A percentile compares a stretch with the other conserved stretches of the same genome.
phyloP scores from a whole-genome alignment of 2,113 vertebrate genomes.

The Pithys albifrons region DNA sequence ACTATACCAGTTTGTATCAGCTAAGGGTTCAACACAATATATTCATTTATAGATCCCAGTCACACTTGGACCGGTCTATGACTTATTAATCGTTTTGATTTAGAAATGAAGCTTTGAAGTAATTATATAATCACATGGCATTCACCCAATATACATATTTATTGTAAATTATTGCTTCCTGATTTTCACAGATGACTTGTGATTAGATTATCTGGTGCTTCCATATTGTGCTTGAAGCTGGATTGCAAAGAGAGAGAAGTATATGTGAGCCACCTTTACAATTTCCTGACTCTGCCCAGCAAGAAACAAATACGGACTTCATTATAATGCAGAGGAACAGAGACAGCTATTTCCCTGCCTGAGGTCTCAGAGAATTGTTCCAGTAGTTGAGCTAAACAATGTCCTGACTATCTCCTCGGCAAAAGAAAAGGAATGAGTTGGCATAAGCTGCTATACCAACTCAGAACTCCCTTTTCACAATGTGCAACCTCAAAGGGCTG shows the following conservation, averaged over 20 bases:
- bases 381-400: slow-evolving; percentile 47
- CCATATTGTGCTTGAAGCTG: slow-evolving; percentile 30
- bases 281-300: slow-evolving; percentile 6
- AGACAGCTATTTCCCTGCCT: slow-evolving; percentile 30
- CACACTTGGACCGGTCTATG: slow-evolving; percentile 32
- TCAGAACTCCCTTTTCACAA: slow-evolving; percentile 7
- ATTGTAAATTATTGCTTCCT: slow-evolving; percentile 61
- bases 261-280: slow-evolving; percentile 33
- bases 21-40: neutral
- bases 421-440: slow-evolving; percentile 18
- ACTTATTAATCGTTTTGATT: slow-evolving; percentile 61
- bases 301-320: neutral
- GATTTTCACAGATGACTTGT: slow-evolving; percentile 48
- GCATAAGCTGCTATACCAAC: slow-evolving; percentile 35
- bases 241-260: neutral
- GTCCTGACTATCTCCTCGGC: slow-evolving; percentile 24
- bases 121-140: slow-evolving; percentile 55
- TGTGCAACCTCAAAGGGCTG: slow-evolving; percentile 48
- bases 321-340: slow-evolving; percentile 38
- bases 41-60: slow-evolving; percentile 37
- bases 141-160: slow-evolving; percentile 64
- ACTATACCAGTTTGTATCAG: slow-evolving; percentile 45
- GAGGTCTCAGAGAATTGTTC: slow-evolving; percentile 33
- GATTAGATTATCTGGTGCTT: slow-evolving; percentile 53
- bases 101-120: slow-evolving; percentile 58